These are phyloP conservation scores for Amphipoea lucens DNA, from an alignment of 2,888 invertebrate genomes.

Conservation along the genomic window DNA sequence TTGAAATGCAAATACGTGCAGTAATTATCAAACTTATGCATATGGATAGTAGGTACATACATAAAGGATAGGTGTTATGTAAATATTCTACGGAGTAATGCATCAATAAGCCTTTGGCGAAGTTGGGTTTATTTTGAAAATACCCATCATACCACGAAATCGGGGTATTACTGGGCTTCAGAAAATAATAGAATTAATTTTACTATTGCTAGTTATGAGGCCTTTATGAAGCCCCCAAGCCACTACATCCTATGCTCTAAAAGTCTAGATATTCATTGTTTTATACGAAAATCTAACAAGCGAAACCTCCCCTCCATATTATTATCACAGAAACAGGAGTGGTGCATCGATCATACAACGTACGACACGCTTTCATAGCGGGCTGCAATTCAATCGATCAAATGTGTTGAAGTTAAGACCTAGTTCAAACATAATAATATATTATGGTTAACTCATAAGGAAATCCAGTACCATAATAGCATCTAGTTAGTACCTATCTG, in stretches of 20 bases:
- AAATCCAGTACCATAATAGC: background rate
- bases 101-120: conserved; percentile 29
- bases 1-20: conserved; percentile 48
- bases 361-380: background rate
- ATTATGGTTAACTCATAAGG: background rate
- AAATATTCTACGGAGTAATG: conserved; percentile 43
- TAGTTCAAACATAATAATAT: background rate
- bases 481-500: background rate
- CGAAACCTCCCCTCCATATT: background rate
- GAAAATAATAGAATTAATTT: background rate
- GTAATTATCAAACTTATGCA: conserved; percentile 36
- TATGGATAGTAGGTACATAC: conserved; percentile 29
- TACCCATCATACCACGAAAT: conserved; percentile 36
- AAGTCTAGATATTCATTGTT: background rate
- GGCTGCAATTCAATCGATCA: conserved; percentile 17
- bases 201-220: background rate
- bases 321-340: conserved; percentile 16
- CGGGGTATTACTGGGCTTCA: background rate
- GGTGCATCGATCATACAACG: conserved; percentile 33
- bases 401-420: conserved; percentile 3
- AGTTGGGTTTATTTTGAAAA: conserved; percentile 45
- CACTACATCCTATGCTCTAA: background rate
- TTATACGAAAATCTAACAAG: background rate
- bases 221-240: too few relatives aligned
- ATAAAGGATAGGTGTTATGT: conserved; percentile 47